Evolutionary conservation across 1,140 invertebrate genomes (phyloP), one percentile per base, ranked within the genome.

Genomic region (Euura saliciscinereae): DNA sequence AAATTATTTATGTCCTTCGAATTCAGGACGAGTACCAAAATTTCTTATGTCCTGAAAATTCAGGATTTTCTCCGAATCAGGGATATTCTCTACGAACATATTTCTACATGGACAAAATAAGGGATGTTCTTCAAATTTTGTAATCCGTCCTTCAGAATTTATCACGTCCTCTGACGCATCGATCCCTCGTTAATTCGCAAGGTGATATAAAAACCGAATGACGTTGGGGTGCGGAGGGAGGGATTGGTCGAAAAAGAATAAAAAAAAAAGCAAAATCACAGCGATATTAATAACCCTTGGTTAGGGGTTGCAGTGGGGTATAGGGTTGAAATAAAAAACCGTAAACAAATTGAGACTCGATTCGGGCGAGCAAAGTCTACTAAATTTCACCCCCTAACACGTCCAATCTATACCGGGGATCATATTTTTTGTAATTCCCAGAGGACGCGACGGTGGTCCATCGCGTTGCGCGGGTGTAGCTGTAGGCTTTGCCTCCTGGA

Each of bases 341-440:
- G 51, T 59, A 59, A 59, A n/a, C 51, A 59, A 59, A 59, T 59
- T 59, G 51, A 59, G 51, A 59, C 51, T 59, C 51, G 51, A 59
- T 59, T 59, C 51, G 51, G 28, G 51, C 8, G 51, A 59, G 51
- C 6, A 59, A 59, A 59, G 51, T 59, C 51, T 59, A 59, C 51
- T 59, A 59, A 59, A 59, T 67, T 67, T 67, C 66, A 67, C 66
- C 66, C 59, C 43, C 66, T 67, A 44, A 44, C 66, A 67, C 28
- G 66, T 67, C 66, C 66, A 67, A 67, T 67, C 66, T 67, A 67
- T 8, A 67, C 28, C 66, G 28, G 13, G 28, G 11, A 44, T 67
- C 66, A 67, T 67, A 67, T 67, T 67, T 67, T 67, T 67, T 44
- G 66, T 28, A 67, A 67, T 42, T 67, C 66, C 66, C 66, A 67